Evolutionary conservation across 1,140 invertebrate genomes (phyloP), one percentile per base, ranked within the genome.

Genomic region (Temnothorax nylanderi): DNA sequence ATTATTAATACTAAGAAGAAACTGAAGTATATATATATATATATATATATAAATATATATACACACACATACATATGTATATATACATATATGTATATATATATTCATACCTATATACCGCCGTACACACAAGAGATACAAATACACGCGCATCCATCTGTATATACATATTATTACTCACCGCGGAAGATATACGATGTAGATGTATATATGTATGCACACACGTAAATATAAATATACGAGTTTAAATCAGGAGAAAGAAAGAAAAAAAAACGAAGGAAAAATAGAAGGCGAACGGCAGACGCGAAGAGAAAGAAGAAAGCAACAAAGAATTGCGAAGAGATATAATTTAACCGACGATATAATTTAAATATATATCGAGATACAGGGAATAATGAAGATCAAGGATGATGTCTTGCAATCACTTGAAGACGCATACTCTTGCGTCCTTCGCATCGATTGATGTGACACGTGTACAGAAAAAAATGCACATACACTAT

Each of bases 1-100:
- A 87, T 91, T 89, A 90, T 87, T 90, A 91, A 87, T 86, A 90
- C 32, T 78, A 6, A 89, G 6, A 34, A 74, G 10, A 74, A 51
- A 78, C 54, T 18, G 65, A 80, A 37, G 7, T 86, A 67, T 72
- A 62, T 58, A 85, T 54, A 77, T 74, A 75, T 69, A 54, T 16
- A 51, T 4, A 51, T 51, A 67, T 58, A 78, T 81, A 41, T 37
- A 67, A 26, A 26, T 86, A 67, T 72, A 72, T 58, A 85, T 54
- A 77, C 65, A 75, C 60, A 54, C 5, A 51, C 5, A 51, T 51
- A 67, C 51, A 78, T 81, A 65, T 37, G 60, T 65, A 89, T 18
- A 60, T 72, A 89, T 44, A 88, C 75, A 88, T 64, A 86, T 41
- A 65, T 56, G 72, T 86, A 64, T 34, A 65, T 64, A 89, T 18